These are phyloP conservation scores for Eurytoma californica DNA, from an alignment of 2,888 invertebrate genomes.

Conservation along the genomic window DNA sequence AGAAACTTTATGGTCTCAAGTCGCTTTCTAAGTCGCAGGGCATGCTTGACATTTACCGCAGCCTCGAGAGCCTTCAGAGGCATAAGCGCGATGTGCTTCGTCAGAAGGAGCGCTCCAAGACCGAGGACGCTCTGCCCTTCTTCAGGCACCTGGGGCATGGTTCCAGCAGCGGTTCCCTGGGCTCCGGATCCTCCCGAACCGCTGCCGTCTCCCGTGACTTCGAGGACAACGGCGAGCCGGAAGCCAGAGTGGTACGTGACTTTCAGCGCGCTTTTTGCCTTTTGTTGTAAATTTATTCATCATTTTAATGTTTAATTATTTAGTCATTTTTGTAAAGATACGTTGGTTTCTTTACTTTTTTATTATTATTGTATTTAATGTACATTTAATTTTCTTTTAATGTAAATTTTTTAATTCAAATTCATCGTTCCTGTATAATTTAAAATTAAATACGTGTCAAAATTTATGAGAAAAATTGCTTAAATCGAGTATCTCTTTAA, in stretches of 20 bases:
- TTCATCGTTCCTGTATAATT: no score
- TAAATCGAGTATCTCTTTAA: not conserved
- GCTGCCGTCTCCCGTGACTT: constrained; percentile 3
- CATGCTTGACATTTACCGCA: constrained; percentile 74
- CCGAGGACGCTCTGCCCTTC: constrained; percentile 68
- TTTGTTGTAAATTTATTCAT: no score
- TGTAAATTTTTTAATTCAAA: no score
- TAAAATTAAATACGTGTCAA: not conserved
- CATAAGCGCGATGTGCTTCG: constrained; percentile 61
- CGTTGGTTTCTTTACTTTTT: no score
- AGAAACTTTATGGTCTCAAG: constrained; percentile 75
- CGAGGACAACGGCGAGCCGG: not conserved
- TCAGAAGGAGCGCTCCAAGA: constrained; percentile 67
- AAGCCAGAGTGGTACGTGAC: not conserved
- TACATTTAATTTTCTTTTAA: no score
- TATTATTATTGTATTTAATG: no score
- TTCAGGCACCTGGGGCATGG: constrained; percentile 62
- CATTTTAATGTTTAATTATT: no score
- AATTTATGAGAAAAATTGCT: not conserved
- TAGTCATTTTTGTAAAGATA: no score
- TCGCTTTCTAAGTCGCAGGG: constrained; percentile 76
- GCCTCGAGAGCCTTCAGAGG: constrained; percentile 69
- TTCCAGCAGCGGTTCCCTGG: constrained; percentile 49
- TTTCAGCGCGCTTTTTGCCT: not conserved
- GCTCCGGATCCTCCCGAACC: constrained; percentile 20